Evolutionary conservation across 1,140 invertebrate species (phyloP).

Genomic region (Leptinotarsa texana): DNA sequence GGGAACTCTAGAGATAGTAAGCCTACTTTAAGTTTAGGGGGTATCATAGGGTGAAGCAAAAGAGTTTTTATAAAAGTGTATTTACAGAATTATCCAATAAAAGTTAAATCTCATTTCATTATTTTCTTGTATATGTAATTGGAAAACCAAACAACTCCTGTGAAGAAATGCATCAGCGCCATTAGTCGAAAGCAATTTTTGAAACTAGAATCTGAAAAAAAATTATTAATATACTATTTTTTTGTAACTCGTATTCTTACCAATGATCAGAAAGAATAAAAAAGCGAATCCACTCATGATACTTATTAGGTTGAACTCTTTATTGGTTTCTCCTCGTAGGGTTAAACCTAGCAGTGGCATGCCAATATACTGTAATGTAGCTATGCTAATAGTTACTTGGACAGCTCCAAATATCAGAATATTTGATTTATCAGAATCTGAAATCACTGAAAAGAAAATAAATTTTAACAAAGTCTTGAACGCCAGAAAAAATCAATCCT

Average conservation of each 20-base stretch:
- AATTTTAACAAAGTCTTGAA: too few species aligned
- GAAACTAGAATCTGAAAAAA: conserved; percentile 48
- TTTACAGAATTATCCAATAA: neutral
- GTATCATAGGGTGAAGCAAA: neutral
- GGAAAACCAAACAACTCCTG: conserved; percentile 46
- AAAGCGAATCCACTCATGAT: conserved; percentile 37
- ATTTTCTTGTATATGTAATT: conserved; percentile 52
- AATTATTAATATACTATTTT: conserved; percentile 1
- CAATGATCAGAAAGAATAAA: conserved; percentile 38
- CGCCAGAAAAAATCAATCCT: too few species aligned
- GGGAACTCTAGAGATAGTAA: neutral
- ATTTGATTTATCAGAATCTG: conserved; percentile 38
- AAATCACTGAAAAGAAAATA: conserved; percentile 42
- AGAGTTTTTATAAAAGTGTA: conserved; percentile 13
- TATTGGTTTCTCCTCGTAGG: conserved; percentile 42
- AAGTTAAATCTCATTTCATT: conserved; percentile 13
- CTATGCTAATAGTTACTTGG: conserved; percentile 45
- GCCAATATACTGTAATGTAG: conserved; percentile 43
- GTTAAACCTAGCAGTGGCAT: conserved; percentile 40
- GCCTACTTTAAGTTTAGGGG: conserved; percentile 1
- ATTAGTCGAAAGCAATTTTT: conserved; percentile 47
- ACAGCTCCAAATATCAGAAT: conserved; percentile 46
- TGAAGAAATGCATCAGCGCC: conserved; percentile 48
- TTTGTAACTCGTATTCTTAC: conserved; percentile 32
- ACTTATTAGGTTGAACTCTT: conserved; percentile 38